These are phyloP conservation scores for Esox niger DNA, from an alignment of 2,113 vertebrate genomes.

Conservation along the genomic window DNA sequence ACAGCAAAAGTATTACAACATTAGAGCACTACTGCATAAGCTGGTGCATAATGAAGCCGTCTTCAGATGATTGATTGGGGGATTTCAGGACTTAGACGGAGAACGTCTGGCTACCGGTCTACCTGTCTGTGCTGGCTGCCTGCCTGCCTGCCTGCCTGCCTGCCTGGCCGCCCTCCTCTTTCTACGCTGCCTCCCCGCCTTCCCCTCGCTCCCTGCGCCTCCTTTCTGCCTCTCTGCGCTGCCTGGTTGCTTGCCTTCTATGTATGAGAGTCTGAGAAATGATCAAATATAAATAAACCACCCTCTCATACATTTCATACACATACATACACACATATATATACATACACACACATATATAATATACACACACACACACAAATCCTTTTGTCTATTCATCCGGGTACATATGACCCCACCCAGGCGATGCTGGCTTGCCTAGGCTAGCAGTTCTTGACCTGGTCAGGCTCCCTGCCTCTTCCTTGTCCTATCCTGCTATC, in stretches of 20 bases:
- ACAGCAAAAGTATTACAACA: no score
- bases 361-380: constrained; percentile 14
- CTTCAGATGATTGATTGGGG: no score
- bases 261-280: no score
- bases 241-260: no score
- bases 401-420: constrained; percentile 44
- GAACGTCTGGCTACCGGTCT: neutral
- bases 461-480: constrained; percentile 29
- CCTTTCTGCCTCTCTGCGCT: neutral
- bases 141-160: neutral
- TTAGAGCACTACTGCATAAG: no score
- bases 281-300: no score
- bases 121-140: neutral
- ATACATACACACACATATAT: constrained; percentile 28
- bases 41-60: no score
- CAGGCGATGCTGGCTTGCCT: constrained; percentile 8
- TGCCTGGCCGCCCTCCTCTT: neutral
- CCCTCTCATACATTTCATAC: no score
- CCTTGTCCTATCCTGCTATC: neutral
- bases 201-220: no score
- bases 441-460: constrained; percentile 37
- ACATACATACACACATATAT: constrained; percentile 19
- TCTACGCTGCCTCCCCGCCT: neutral
- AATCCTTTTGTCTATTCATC: no score
- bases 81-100: no score